These are phyloP conservation scores for Aphaenogaster ashmeadi DNA, from an alignment of 1,140 invertebrate genomes.

Conservation along the genomic window DNA sequence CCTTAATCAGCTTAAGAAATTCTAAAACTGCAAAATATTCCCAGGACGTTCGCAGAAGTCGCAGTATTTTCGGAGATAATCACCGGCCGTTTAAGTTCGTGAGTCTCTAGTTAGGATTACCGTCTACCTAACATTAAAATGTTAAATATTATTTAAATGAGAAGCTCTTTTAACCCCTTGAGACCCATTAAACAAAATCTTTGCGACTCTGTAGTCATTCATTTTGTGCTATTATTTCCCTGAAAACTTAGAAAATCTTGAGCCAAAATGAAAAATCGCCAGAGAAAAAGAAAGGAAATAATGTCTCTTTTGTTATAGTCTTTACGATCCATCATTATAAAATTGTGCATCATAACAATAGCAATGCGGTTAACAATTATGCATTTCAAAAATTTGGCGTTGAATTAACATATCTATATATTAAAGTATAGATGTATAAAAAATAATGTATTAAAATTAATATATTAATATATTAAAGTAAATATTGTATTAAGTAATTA, in stretches of 20 bases:
- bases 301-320: background rate
- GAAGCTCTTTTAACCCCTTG: background rate
- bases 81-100: background rate
- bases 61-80: conserved; percentile 20
- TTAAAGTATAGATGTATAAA: too few species aligned
- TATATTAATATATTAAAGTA: background rate
- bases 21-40: background rate
- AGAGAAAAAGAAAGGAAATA: background rate
- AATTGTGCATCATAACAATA: background rate
- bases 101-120: background rate
- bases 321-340: background rate
- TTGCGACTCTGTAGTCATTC: background rate
- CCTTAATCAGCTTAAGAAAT: conserved; percentile 17
- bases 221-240: background rate
- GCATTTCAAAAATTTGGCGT: background rate
- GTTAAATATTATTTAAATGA: conserved; percentile 29
- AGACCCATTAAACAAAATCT: background rate
- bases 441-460: too few species aligned
- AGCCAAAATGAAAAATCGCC: background rate
- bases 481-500: too few species aligned
- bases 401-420: too few species aligned
- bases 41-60: background rate
- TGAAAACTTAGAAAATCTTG: background rate
- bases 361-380: background rate
- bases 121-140: conserved; percentile 10